Base-by-base conservation (phyloP, 1,140 invertebrate genomes). In the Amphibalanus amphitrite region DNA sequence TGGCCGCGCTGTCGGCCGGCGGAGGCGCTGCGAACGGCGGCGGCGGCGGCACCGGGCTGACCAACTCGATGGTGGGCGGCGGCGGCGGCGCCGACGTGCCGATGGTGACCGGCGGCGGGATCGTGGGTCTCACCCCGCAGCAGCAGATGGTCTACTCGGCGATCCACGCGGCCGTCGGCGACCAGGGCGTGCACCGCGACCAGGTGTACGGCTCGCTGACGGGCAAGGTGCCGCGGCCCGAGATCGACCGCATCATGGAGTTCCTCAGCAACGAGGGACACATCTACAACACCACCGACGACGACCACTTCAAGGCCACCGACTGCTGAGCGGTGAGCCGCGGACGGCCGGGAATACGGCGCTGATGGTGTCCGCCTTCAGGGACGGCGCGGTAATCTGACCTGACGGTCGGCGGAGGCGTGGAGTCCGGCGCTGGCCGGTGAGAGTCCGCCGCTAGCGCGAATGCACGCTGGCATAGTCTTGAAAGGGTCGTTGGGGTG, bases 221-320 rank as follows among this genome's bases (percentile, higher is more conserved):
- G 26, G 76, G 73, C n/a, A 76, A 74, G 28, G 47, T 79, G 23
- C 28, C 40, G 17, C 28, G 59, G 1, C 73, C 73, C 29, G 75
- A 78, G 67, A 71, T 79, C 25, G 72, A 74, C 76, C 78, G 83
- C 70, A 85, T 85, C 69, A 78, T 90, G 74, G 86, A 89, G 68
- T 89, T 87, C 81, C 82, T 90, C 77, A 87, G 85, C 75, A 84
- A 84, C 71, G 89, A 91, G 80, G 89, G 89, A 1, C 89, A 90
- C 77, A 88, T 89, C 74, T 91, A 89, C 79, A 88, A 88, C 28
- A 91, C 89, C n/a, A 86, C 89, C 77, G 89, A 91, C 82, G 89
- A 90, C 76, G 86, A 89, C 77, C 89, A 90, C 82, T 91, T 85
- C 79, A 86, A 87, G 78, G 83, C 85, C 20, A 85, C 82, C 40